Evolutionary conservation across 1,140 invertebrate species (phyloP), one percentile per base, ranked within the genome.

Genomic region (Euborellia annulipes): DNA sequence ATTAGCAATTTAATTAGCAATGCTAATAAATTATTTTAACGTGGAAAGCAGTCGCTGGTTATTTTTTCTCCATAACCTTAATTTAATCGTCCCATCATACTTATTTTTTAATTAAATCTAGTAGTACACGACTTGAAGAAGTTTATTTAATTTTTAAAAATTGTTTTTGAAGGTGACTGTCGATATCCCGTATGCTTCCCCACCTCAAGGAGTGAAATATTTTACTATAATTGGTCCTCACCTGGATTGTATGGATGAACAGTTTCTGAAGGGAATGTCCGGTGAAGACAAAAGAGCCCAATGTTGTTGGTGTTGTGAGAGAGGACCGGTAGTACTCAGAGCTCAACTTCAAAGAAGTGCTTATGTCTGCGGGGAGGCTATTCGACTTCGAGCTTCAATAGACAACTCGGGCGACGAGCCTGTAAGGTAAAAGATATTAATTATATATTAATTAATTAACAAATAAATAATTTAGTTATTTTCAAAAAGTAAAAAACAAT

Each of bases 211-310:
- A 2, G 80, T 85, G 65, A 86, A 86, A 58, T 87, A 88, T 59
- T 87, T 88, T 58, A 85, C 83, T 1, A 69, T 87, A 27, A 82
- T 87, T 52, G 84, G 83, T 14, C 83, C 84, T 11, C 79, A 85
- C 55, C 85, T 85, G 54, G 84, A 88, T 60, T 87, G 83, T 57
- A 85, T 85, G 81, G 84, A 86, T 47, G 81, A 86, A 55, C 77
- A 85, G 60, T 85, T 83, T 61, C 65, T 86, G 68, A 79, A 80
- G 63, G 79, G 82, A 2, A 66, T 80, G 52, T 68, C 75, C 11
- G 75, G 73, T n/a, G 71, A 77, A 50, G 78, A 83, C 54, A 72
- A 79, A 50, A 66, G 71, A 48, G 71, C 76, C 32, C 74, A 70
- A 8, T 87, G 82, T 57, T 84, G 79, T 55, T 65, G 83, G 52